phyloP scores from a whole-genome alignment of 2,888 invertebrate species.

The Drosophila mettleri region DNA sequence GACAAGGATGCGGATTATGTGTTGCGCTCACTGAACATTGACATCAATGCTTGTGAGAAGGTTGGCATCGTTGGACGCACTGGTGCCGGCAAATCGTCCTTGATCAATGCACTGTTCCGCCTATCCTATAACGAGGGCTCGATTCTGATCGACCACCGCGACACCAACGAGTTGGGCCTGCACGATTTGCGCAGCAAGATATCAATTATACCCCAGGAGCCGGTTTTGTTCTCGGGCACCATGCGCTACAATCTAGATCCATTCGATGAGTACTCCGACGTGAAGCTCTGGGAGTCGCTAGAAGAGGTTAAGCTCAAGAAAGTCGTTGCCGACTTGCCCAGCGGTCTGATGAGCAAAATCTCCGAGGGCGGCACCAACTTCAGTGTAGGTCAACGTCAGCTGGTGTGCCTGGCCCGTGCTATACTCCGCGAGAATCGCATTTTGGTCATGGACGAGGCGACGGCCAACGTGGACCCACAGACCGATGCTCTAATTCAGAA shows the following conservation, averaged over 20 bases:
- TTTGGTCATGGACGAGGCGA: slow-evolving; percentile 95
- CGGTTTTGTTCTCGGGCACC: slow-evolving; percentile 94
- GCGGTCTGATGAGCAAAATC: slow-evolving; percentile 89
- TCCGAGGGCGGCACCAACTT: slow-evolving; percentile 93
- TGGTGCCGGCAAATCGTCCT: slow-evolving; percentile 90
- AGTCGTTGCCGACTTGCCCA: slow-evolving; percentile 88
- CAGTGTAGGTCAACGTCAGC: slow-evolving; percentile 95
- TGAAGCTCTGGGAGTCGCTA: slow-evolving; percentile 92
- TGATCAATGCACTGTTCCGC: slow-evolving; percentile 91
- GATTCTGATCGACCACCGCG: slow-evolving; percentile 92
- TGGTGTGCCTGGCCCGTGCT: slow-evolving; percentile 95
- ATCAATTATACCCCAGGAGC: slow-evolving; percentile 94
- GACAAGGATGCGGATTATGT: slow-evolving; percentile 88
- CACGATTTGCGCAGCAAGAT: slow-evolving; percentile 91
- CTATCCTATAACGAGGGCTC: slow-evolving; percentile 91
- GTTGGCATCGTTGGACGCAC: slow-evolving; percentile 90
- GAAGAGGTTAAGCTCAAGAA: slow-evolving; percentile 90
- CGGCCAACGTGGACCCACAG: slow-evolving; percentile 96
- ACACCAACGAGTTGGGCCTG: slow-evolving; percentile 89
- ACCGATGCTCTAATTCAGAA: slow-evolving; percentile 93
- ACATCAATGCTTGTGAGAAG: slow-evolving; percentile 88
- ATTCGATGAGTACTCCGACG: slow-evolving; percentile 92
- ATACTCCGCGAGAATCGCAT: slow-evolving; percentile 93
- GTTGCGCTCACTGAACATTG: slow-evolving; percentile 89
- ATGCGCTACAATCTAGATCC: slow-evolving; percentile 96